A percentile compares a stretch with the other conserved stretches of the same genome.
Evolutionary conservation across 1,140 invertebrate species (phyloP).

Genomic region (Melipona quadrifasciata): DNA sequence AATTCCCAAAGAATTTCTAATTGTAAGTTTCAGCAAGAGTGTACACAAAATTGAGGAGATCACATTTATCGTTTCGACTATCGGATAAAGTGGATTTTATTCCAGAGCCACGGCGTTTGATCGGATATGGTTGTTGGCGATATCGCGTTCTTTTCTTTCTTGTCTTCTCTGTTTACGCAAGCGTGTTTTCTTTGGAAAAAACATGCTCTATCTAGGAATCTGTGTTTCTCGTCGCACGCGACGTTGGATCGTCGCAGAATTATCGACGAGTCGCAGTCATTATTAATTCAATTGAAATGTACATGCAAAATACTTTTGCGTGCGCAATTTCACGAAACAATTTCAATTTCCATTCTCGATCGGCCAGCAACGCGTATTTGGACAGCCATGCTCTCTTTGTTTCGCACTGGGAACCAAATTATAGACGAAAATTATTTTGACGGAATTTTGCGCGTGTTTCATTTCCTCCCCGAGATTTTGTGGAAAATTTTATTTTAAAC

Average conservation of each 20-base stretch:
- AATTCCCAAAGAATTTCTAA: no score
- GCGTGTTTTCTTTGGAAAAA: background rate
- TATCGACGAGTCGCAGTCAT: background rate
- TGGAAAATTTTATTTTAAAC: background rate
- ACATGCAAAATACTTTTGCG: background rate
- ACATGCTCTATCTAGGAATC: background rate
- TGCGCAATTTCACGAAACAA: background rate
- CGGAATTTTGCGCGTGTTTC: background rate
- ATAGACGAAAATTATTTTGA: background rate
- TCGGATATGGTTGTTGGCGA: background rate
- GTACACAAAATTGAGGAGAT: no score
- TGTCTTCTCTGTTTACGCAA: background rate
- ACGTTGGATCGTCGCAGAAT: background rate
- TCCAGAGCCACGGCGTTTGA: background rate
- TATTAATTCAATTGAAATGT: background rate
- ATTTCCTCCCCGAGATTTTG: background rate
- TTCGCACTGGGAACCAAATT: background rate
- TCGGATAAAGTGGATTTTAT: background rate
- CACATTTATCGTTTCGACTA: background rate
- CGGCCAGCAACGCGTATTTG: no score
- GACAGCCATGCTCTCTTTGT: no score
- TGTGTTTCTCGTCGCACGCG: background rate
- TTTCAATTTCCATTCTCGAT: background rate
- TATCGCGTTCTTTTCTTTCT: background rate
- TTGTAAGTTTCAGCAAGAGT: no score